These are phyloP conservation scores for Pelusios castaneus DNA, from an alignment of 2,113 vertebrate species.

Conservation along the genomic window DNA sequence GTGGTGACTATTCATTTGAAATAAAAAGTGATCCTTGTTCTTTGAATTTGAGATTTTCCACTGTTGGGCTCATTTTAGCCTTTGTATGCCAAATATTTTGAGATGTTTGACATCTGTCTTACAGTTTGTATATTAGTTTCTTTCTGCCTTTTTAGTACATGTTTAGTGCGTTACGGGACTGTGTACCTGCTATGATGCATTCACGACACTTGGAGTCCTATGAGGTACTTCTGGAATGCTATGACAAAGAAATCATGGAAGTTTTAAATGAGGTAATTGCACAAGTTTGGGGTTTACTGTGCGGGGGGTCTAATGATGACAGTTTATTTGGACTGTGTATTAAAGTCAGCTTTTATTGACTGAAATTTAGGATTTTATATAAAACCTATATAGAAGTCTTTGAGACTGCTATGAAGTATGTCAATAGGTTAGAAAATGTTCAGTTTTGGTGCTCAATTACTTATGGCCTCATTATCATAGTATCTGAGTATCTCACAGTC, in stretches of 20 bases:
- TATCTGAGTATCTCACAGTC: background rate
- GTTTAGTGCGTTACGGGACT: conserved; percentile 95
- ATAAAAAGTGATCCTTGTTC: background rate
- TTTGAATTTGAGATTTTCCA: background rate
- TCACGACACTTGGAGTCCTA: conserved; percentile 92
- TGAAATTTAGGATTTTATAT: background rate
- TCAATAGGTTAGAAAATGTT: background rate
- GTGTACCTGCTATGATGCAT: conserved; percentile 92
- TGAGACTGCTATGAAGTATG: background rate
- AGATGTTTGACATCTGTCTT: background rate
- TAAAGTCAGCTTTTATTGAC: background rate
- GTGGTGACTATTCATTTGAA: background rate
- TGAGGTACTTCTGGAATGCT: conserved; percentile 90
- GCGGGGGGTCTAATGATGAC: background rate
- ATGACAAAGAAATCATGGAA: conserved; percentile 95
- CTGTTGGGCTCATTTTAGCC: background rate
- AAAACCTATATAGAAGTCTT: background rate
- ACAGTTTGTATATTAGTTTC: background rate
- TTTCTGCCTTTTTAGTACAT: conserved; percentile 86
- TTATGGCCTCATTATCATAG: background rate
- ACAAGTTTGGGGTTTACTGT: background rate
- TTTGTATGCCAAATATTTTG: background rate
- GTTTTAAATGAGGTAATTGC: conserved; percentile 90
- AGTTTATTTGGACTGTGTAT: background rate
- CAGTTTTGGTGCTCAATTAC: rapidly evolving